These are phyloP conservation scores for Chascanopsetta lugubris DNA, from an alignment of 2,113 vertebrate species.

Conservation along the genomic window DNA sequence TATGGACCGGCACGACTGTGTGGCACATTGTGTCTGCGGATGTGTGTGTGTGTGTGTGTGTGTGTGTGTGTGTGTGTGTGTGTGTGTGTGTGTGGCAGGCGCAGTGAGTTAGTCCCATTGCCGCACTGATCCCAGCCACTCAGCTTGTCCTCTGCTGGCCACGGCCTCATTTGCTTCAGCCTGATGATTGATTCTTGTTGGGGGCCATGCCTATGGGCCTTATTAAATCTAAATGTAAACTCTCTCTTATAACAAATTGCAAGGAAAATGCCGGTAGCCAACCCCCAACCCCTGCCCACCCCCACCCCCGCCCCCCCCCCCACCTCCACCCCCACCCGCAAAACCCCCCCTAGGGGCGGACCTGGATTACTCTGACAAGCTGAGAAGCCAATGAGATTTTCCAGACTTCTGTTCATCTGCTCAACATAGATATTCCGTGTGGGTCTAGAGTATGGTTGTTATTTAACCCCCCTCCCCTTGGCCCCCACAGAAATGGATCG, in stretches of 20 bases:
- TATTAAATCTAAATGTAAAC: slow-evolving; percentile 82
- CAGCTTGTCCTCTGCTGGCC: slow-evolving; percentile 51
- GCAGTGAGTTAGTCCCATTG: slow-evolving; percentile 19
- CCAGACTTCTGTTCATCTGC: background rate
- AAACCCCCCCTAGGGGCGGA: slow-evolving; percentile 48
- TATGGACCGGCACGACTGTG: slow-evolving; percentile 30
- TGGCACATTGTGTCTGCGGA: background rate
- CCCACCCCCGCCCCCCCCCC: no score
- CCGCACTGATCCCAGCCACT: slow-evolving; percentile 43
- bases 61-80: background rate
- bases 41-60: background rate
- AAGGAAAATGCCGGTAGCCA: slow-evolving; percentile 74
- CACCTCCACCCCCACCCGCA: no score
- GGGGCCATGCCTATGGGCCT: slow-evolving; percentile 75
- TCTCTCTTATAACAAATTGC: slow-evolving; percentile 75
- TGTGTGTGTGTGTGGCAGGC: background rate
- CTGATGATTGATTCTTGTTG: slow-evolving; percentile 78
- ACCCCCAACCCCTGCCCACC: no score
- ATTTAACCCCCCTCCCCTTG: no score
- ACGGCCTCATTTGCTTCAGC: slow-evolving; percentile 55
- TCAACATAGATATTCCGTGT: background rate
- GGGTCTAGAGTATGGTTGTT: background rate
- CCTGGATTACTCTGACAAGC: slow-evolving; percentile 72
- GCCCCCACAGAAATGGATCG: background rate
- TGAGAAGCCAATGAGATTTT: slow-evolving; percentile 65